These are phyloP conservation scores for Pluvialis apricaria DNA, from an alignment of 2,113 vertebrate genomes.

Conservation along the genomic window DNA sequence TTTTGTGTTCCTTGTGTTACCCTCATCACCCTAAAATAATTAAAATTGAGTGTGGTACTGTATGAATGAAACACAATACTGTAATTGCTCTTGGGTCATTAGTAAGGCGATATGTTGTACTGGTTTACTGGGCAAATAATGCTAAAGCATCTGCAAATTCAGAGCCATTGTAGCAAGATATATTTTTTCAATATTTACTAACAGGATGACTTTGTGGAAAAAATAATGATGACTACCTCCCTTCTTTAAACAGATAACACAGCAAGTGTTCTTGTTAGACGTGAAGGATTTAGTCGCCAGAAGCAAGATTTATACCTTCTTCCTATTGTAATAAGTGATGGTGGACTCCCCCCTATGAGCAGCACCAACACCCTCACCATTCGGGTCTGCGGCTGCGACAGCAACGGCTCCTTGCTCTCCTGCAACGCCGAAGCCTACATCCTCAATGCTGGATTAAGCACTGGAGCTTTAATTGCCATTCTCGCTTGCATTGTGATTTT, in stretches of 20 bases:
- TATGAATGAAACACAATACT: background rate
- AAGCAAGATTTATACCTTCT: conserved; percentile 89
- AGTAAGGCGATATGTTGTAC: background rate
- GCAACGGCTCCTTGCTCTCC: conserved; percentile 81
- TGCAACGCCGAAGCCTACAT: conserved; percentile 90
- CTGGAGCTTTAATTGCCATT: conserved; percentile 92
- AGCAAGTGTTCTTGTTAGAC: conserved; percentile 83
- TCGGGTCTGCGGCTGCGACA: conserved; percentile 91
- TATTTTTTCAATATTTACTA: background rate
- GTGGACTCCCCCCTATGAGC: conserved; percentile 85
- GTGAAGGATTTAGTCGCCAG: conserved; percentile 86
- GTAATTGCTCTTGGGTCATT: background rate
- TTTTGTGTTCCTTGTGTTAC: background rate
- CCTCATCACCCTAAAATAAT: background rate
- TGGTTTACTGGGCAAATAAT: background rate
- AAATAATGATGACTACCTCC: background rate
- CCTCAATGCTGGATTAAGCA: conserved; percentile 91
- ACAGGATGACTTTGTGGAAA: background rate
- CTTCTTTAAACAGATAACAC: conserved; percentile 82
- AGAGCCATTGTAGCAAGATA: background rate
- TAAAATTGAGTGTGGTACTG: background rate
- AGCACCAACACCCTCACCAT: conserved; percentile 93
- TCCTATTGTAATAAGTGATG: conserved; percentile 92
- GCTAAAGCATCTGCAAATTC: background rate
- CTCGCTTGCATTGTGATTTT: conserved; percentile 95